phyloP scores from a whole-genome alignment of 1,140 invertebrate genomes.

The Papilio dardanus region DNA sequence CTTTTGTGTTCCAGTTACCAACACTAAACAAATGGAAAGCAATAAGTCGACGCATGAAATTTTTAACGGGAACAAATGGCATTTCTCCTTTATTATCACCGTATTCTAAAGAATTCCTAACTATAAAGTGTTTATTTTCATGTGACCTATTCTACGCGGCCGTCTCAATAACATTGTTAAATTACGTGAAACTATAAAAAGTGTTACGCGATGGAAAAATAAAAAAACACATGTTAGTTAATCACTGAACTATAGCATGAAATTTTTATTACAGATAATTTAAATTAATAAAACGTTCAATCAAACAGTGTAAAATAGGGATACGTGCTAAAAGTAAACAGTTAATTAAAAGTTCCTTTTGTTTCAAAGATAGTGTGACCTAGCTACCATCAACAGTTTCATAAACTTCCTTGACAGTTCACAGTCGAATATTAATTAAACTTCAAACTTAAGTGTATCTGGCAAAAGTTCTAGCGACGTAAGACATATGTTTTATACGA shows the following conservation, averaged over 20 bases:
- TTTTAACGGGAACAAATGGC: slow-evolving; percentile 28
- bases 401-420: slow-evolving; percentile 58
- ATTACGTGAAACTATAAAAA: slow-evolving; percentile 62
- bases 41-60: slow-evolving; percentile 26
- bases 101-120: slow-evolving; percentile 58
- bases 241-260: slow-evolving; percentile 41
- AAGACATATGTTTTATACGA: slow-evolving; percentile 56
- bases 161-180: slow-evolving; percentile 46
- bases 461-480: slow-evolving; percentile 43
- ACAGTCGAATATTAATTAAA: slow-evolving; percentile 52
- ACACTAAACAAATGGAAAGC: slow-evolving; percentile 27
- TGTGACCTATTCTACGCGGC: slow-evolving; percentile 63
- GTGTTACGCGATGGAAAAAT: slow-evolving; percentile 59
- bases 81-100: slow-evolving; percentile 23
- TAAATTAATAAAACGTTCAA: slow-evolving; percentile 56
- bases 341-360: neutral
- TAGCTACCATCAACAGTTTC: slow-evolving; percentile 42
- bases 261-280: slow-evolving; percentile 38
- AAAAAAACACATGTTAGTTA: slow-evolving; percentile 35
- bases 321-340: slow-evolving; percentile 38
- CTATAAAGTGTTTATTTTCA: slow-evolving; percentile 65
- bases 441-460: slow-evolving; percentile 37
- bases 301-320: too few relatives aligned
- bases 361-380: slow-evolving; percentile 23
- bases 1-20: slow-evolving; percentile 25